Base-by-base conservation (phyloP, 1,140 invertebrate genomes). In the Mamestra configurata region DNA sequence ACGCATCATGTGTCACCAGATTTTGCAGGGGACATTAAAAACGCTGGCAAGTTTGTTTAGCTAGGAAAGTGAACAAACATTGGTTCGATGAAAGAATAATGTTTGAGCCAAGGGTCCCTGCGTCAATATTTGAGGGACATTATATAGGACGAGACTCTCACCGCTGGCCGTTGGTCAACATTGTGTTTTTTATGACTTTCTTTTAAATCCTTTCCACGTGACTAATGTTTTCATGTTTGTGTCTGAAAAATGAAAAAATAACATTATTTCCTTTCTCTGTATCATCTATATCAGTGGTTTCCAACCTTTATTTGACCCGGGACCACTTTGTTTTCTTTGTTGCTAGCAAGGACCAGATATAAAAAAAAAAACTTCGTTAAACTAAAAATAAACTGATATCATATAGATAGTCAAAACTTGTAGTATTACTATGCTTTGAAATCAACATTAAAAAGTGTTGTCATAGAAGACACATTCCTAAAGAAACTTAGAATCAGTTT, bases 61-160 rank as follows among this genome's bases (percentile, higher is more conserved):
- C 46, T 35, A 35, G 49, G 68, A 53, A 71, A 71, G 68, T 71
- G 68, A 53, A 61, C 72, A 76, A 76, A 61, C 55, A 61, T 55
- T 15, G 22, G 20, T 13, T 59, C 35, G 20, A 61, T 61, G 72
- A 76, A 76, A 76, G 40, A 76, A 76, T 76, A 76, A 76, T 76
- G 72, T 76, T 76, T 76, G 27, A 70, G 20, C 8, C 68, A 27
- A 18, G 51, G 37, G 49, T 49, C 55, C 37, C 57, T 51, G 49
- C 40, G 72, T 53, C 55, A 76, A 76, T 76, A 76, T 76, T 76
- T 61, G 72, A 61, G 37, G 53, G 55, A 59, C 40, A 76, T 76
- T 61, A 76, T 76, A 61, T 76, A 46, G 72, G 72, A 73, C 71
- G 24, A 35, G 53, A 75, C 37, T 61, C 71, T 20, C 40, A 27